Conservation (phyloP, 2,797 vertebrate species). For the Danio albolineatus region DNA sequence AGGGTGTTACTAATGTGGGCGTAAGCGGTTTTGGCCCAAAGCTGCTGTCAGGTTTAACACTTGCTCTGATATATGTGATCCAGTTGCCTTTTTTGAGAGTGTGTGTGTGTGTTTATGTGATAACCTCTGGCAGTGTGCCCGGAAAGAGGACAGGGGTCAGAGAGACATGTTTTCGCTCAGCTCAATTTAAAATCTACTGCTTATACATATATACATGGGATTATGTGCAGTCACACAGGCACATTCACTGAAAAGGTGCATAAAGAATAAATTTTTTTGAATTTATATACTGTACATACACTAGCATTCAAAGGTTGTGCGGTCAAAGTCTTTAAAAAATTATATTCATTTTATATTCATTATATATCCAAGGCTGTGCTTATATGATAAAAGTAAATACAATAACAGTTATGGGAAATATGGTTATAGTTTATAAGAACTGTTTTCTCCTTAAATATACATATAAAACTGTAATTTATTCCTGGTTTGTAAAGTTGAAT, state of each 20-base stretch:
- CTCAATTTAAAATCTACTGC: slow-evolving; percentile 10
- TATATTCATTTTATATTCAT: too few species aligned
- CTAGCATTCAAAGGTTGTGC: not conserved
- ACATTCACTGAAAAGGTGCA: not conserved
- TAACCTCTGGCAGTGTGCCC: slow-evolving; percentile 23
- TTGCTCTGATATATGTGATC: slow-evolving; percentile 21
- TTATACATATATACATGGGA: not conserved
- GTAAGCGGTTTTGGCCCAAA: slow-evolving; percentile 27
- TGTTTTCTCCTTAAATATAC: too few species aligned
- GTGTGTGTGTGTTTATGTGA: slow-evolving; percentile 12
- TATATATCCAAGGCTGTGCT: not conserved
- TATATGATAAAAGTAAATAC: not conserved
- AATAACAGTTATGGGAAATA: not conserved
- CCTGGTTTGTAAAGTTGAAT: too few species aligned
- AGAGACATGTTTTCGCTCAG: slow-evolving; percentile 5
- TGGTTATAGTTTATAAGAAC: too few species aligned
- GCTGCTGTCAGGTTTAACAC: slow-evolving; percentile 28
- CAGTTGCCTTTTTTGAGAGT: slow-evolving; percentile 26
- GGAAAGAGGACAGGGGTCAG: slow-evolving; percentile 21
- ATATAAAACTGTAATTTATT: too few species aligned
- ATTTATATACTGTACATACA: not conserved
- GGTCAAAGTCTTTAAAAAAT: not conserved
- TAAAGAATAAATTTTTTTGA: not conserved
- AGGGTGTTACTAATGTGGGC: slow-evolving; percentile 28
- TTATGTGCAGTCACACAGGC: not conserved